Conservation (phyloP, 30 jellyfish, hydroid and myxozoan species). For the Clytia hemisphaerica region DNA sequence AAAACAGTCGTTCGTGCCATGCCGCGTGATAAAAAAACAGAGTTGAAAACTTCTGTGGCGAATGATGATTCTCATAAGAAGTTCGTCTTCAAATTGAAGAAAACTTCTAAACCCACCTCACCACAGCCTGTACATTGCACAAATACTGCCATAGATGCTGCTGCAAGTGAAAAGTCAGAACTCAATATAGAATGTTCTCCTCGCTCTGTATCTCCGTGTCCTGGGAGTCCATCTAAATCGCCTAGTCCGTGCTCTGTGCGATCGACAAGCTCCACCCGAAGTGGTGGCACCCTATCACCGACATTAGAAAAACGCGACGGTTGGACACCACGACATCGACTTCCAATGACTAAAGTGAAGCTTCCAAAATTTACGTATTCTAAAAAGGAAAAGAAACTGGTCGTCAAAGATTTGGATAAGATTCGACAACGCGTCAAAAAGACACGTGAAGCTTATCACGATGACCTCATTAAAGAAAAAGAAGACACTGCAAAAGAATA, state of each 20-base stretch:
- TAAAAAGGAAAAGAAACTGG: not conserved
- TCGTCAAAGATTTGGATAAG: conserved; percentile 9
- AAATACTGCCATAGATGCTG: too few species aligned
- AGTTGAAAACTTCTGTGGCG: not conserved
- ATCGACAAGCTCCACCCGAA: too few species aligned
- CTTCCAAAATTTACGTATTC: conserved; percentile 10
- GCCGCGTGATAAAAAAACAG: not conserved
- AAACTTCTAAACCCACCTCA: too few species aligned
- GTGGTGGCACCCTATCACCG: not conserved
- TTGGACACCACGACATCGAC: conserved; percentile 35
- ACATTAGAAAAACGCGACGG: conserved; percentile 11
- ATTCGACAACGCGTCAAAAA: not conserved
- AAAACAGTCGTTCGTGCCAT: not conserved
- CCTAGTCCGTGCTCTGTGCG: too few species aligned
- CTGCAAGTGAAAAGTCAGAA: too few species aligned
- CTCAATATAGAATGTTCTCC: too few species aligned
- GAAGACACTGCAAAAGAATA: conserved; percentile 13
- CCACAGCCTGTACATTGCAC: too few species aligned
- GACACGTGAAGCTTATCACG: conserved; percentile 8
- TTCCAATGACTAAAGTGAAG: conserved; percentile 12
- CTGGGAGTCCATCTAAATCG: not conserved
- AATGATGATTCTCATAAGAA: not conserved
- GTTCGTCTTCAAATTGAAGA: too few species aligned
- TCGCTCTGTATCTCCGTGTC: too few species aligned
- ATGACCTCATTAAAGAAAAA: conserved; percentile 1